Evolutionary conservation across 1,140 invertebrate species (phyloP), one percentile per base, ranked within the genome.

Genomic region (Drosophila equinoxialis): DNA sequence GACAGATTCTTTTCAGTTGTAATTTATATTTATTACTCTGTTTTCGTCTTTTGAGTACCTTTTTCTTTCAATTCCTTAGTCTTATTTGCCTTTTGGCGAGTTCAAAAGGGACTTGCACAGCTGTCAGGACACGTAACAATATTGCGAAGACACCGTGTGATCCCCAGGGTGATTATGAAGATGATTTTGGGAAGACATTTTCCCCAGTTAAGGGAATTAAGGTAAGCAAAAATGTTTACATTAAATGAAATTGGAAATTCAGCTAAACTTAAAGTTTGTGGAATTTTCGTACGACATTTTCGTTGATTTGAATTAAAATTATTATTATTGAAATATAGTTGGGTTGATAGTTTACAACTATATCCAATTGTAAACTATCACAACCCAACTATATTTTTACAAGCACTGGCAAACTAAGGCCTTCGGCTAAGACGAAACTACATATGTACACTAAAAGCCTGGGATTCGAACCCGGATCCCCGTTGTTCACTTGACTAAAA

Each of bases 21-120:
- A 68, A 80, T 71, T 77, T 77, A 71, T 80, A 77, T 74, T 80
- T 80, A 80, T 85, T 84, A 77, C 67, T 33, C 20, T 59, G n/a
- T 39, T 26, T 68, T 14, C 55, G 58, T 35, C 33, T 65, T 77
- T 77, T 6, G 30, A 5, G 30, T 30, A 65, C 59, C 45, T 41
- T 71, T 55, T 65, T 64, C 45, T 48, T 51, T 23, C 17, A 51
- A 51, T 51, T 51, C 17, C 45, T 51, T 10, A 17, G 45, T 51
- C 45, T 51, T 51, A 23, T 51, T 51, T 51, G 45, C 45, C 45
- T 51, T 10, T 23, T 51, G 45, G 45, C 45, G 17, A 51, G 45
- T 51, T 51, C 45, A 51, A 51, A 51, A 51, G 20, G 45, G 17
- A 3, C 17, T n/a, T 4, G 10, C 17, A 30, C 17, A 51, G 10